A percentile compares a stretch with the other conserved stretches of the same genome.
Evolutionary conservation across 2,797 vertebrate species (phyloP).

Genomic region (Anniella stebbinsi): DNA sequence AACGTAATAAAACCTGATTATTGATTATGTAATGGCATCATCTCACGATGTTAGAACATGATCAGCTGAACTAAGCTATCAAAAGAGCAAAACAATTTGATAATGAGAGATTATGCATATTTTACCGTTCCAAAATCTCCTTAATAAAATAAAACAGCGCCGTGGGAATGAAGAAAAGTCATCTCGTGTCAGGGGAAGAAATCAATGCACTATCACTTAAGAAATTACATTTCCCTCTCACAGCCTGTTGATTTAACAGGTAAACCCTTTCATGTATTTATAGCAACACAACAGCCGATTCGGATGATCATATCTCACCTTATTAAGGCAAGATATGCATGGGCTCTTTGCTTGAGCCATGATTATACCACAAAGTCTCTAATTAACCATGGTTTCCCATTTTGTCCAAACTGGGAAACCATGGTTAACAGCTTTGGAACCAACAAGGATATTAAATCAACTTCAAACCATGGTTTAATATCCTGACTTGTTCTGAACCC

Average conservation of each 20-base stretch:
- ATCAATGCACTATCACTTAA: slow-evolving; percentile 23
- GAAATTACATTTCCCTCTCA: accelerated
- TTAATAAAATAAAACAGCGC: slow-evolving; percentile 28
- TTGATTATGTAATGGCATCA: slow-evolving; percentile 36
- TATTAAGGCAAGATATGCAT: background rate
- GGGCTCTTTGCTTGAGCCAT: background rate
- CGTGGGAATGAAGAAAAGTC: slow-evolving; percentile 31
- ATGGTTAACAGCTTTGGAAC: background rate
- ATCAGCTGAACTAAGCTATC: slow-evolving; percentile 28
- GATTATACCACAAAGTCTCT: background rate
- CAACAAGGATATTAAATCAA: background rate
- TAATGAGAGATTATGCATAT: accelerated
- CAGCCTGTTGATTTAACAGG: background rate
- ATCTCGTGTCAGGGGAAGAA: background rate
- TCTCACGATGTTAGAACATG: background rate
- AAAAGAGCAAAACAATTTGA: slow-evolving; percentile 47
- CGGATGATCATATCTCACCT: background rate
- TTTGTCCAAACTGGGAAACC: background rate
- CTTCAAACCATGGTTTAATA: slow-evolving; percentile 8
- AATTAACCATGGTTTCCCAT: background rate
- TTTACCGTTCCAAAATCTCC: slow-evolving; percentile 5
- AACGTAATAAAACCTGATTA: slow-evolving; percentile 47
- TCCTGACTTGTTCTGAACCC: background rate
- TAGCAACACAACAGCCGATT: background rate
- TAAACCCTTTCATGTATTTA: background rate